Conservation (phyloP, 2,113 vertebrate species). For the Dasyornis broadbenti region DNA sequence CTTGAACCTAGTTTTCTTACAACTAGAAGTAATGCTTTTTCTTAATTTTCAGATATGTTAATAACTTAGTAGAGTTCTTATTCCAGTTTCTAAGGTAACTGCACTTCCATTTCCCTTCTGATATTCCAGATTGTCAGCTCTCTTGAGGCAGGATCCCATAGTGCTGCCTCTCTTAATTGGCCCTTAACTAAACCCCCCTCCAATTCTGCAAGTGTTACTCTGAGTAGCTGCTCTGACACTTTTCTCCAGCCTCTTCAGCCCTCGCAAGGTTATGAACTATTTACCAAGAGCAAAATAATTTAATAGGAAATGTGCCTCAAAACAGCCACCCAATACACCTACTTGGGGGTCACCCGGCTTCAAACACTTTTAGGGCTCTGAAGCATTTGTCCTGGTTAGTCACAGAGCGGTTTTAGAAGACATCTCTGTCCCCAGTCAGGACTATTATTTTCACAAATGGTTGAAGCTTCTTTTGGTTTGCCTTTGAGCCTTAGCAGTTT, state of each 20-base stretch:
- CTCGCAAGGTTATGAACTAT: background rate
- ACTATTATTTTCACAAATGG: background rate
- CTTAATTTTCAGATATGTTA: slow-evolving; percentile 77
- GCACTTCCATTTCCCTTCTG: background rate
- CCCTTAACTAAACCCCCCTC: background rate
- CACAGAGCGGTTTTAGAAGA: background rate
- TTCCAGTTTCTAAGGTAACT: background rate
- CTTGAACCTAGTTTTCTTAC: slow-evolving; percentile 83
- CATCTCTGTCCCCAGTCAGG: background rate
- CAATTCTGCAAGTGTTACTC: background rate
- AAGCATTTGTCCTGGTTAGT: background rate
- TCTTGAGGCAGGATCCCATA: background rate
- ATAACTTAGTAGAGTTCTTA: slow-evolving; percentile 81
- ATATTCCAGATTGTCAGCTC: background rate
- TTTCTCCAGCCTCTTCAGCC: background rate
- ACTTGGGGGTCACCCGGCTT: background rate
- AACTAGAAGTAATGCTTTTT: slow-evolving; percentile 78
- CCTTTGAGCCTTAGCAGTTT: background rate
- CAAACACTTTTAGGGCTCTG: background rate
- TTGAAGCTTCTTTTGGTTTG: background rate
- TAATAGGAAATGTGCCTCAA: background rate
- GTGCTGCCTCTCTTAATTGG: background rate
- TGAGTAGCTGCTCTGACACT: background rate
- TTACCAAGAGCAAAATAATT: background rate
- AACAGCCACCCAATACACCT: background rate